These are phyloP conservation scores for Scomber colias DNA, from an alignment of 2,113 vertebrate genomes.

Conservation along the genomic window DNA sequence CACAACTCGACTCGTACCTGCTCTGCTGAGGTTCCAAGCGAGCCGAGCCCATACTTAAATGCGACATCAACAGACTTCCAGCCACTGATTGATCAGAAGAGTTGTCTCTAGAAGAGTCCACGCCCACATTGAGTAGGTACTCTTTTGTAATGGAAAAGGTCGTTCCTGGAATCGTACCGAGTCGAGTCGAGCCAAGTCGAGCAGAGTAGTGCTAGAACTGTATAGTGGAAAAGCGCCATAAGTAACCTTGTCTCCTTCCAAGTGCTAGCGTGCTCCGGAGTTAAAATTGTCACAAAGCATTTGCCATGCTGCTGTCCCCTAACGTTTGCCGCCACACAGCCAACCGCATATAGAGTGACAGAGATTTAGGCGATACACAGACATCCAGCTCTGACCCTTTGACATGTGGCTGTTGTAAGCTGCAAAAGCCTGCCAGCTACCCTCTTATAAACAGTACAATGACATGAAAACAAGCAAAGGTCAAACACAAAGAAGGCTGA, in stretches of 20 bases:
- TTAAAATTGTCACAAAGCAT: constrained; percentile 55
- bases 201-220: too few species aligned
- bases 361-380: background rate
- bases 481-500: background rate
- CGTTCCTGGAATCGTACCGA: too few species aligned
- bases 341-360: background rate
- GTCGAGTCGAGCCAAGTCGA: too few species aligned
- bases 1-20: too few species aligned
- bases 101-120: too few species aligned
- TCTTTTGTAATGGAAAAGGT: too few species aligned
- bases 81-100: too few species aligned
- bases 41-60: too few species aligned
- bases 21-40: too few species aligned
- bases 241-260: constrained; percentile 7
- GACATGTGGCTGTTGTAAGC: constrained; percentile 3
- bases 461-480: background rate
- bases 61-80: too few species aligned
- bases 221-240: too few species aligned
- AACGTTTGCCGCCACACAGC: background rate
- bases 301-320: constrained; percentile 22
- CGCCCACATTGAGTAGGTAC: too few species aligned
- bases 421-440: constrained; percentile 1
- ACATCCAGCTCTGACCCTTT: constrained; percentile 25
- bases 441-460: constrained; percentile 11
- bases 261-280: constrained; percentile 44